Percentiles rank a stretch among this genome's conserved stretches.
These are phyloP conservation scores for Heteromurus nitidus DNA, from an alignment of 2,888 invertebrate genomes.

Conservation along the genomic window DNA sequence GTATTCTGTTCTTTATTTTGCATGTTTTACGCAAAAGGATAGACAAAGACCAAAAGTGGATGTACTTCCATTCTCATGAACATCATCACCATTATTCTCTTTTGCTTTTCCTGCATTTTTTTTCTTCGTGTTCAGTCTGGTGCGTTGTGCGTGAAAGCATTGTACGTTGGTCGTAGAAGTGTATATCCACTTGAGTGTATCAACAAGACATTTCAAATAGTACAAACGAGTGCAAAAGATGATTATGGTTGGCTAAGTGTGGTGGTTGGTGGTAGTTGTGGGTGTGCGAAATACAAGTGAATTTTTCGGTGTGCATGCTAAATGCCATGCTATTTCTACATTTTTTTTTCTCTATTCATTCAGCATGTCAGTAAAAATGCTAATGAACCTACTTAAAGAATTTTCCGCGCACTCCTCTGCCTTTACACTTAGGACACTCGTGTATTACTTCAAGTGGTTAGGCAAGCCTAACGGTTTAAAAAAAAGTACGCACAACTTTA, in stretches of 20 bases:
- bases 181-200: neutral
- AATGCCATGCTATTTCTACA: slow-evolving; percentile 43
- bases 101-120: slow-evolving; percentile 43
- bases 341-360: slow-evolving; percentile 67
- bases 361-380: slow-evolving; percentile 66
- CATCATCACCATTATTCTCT: slow-evolving; percentile 34
- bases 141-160: neutral
- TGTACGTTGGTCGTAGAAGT: neutral
- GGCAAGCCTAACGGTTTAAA: neutral
- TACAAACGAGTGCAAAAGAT: neutral
- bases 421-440: neutral
- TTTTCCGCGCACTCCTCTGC: neutral
- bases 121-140: slow-evolving; percentile 10
- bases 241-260: neutral
- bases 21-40: neutral
- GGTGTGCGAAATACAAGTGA: slow-evolving; percentile 10
- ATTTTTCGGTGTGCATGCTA: slow-evolving; percentile 13
- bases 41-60: slow-evolving; percentile 28
- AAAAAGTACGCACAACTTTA: too few species aligned
- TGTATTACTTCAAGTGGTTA: neutral
- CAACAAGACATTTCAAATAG: neutral
- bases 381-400: slow-evolving; percentile 68
- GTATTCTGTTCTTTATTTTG: neutral
- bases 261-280: neutral
- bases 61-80: slow-evolving; percentile 10